Evolutionary conservation across 2,888 invertebrate species (phyloP), one percentile per base, ranked within the genome.

Genomic region (Xestia c-nigrum): DNA sequence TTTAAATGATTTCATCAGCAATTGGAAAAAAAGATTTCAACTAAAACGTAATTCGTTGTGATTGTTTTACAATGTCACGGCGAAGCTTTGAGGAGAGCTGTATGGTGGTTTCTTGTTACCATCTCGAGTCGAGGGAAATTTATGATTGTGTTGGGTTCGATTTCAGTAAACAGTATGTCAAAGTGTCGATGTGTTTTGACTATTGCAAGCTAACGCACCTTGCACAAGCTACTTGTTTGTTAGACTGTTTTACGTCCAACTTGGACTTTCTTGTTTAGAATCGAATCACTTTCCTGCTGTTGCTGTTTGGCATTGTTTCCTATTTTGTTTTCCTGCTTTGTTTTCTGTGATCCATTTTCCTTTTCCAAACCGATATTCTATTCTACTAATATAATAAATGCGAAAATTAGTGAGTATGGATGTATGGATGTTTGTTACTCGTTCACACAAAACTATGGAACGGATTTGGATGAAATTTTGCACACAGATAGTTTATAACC

Each of bases 51-150:
- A 71, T 72, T 88, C 78, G 76, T 46, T 78, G 63, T 75, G 80
- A 81, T 84, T 76, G 84, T 84, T 85, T 85, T 72, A 80, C 76
- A 72, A 72, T 70, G 73, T 76, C 76, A 64, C 31, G 74, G 68
- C 14, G 50, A 69, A 78, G 59, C 81, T 86, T 80, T 74, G 72
- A 78, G 67, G 65, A 65, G 65, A 16, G 64, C 40, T 78, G 73
- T 80, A 74, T 31, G 57, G 50, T 74, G 67, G 71, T 63, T 72
- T 82, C 76, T 76, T 69, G 82, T 84, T 86, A 74, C 78, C 63
- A 67, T 75, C 64, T 12, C 19, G 63, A 72, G 63, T 61, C 19
- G 64, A 66, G 40, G 71, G 43, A 78, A 77, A 86, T 86, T 84
- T 59, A 84, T 88, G n/a, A n/a, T n/a, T n/a, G 76, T 80, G 78